Evolutionary conservation across 2,888 invertebrate genomes (phyloP), one percentile per base, ranked within the genome.

Genomic region (Schizotus pectinicornis): DNA sequence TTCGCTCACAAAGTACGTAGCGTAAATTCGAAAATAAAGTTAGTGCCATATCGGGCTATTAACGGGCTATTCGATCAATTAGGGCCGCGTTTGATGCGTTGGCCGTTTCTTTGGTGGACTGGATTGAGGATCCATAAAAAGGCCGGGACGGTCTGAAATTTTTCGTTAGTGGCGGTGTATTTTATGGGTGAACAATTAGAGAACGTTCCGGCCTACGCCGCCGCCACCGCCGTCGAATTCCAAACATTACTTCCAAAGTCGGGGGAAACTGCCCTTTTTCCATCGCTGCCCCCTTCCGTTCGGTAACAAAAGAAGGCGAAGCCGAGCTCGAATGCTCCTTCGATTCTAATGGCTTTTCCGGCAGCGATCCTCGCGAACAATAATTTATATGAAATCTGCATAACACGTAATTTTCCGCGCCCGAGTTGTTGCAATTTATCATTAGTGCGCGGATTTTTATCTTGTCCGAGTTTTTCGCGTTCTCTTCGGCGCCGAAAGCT

Each of bases 301-400:
- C 42, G 14, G 12, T 14, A 36, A 52, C 43, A 52, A 52, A 43
- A 36, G 37, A 36, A 52, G 43, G 35, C 43, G 37, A 36, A 52
- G 43, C 22, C 43, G 43, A 52, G 37, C 43, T 12, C 13, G 37
- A 38, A 11, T 30, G 37, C 37, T 48, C 37, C 48, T 41, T 41
- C 42, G 31, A 33, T 34, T 55, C 47, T 48, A 55, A 55, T 55
- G 41, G 48, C 48, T 55, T 48, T 55, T 41, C 48, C 55, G 47
- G 42, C 32, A 33, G 13, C 9, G 31, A 41, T 48, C 31, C 35
- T 43, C 31, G 33, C 34, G 33, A 46, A 53, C 39, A 53, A 53
- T 53, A 53, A 53, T 53, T 52, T 52, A 52, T 52, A 43, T 43
- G 34, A 13, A 53, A 53, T 53, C 53, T 46, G 39, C 46, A 46